A percentile compares a stretch with the other conserved stretches of the same genome.
These are phyloP conservation scores for Helicorthomorpha holstii DNA, from an alignment of 1,140 invertebrate species.

Conservation along the genomic window DNA sequence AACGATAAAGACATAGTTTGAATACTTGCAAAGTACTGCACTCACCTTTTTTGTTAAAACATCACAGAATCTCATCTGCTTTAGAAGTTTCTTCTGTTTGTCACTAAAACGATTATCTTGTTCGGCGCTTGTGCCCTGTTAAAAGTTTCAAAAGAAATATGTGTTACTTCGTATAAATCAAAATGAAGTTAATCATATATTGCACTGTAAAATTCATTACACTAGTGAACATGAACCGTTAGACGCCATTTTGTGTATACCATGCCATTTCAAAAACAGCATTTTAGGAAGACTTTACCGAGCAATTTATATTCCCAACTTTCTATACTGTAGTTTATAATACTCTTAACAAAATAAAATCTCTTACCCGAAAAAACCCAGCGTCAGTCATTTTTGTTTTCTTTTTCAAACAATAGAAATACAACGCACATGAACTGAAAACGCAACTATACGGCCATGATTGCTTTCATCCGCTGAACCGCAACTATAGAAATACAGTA, in stretches of 20 bases:
- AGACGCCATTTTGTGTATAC: constrained; percentile 3
- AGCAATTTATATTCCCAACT: neutral
- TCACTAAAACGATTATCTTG: constrained; percentile 98
- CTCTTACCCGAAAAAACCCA: constrained; percentile 32
- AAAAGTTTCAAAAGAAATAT: constrained; percentile 17
- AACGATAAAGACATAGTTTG: no score
- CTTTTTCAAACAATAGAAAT: neutral
- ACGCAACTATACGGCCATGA: no score
- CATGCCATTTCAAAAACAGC: neutral
- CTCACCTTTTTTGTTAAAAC: constrained; percentile 61
- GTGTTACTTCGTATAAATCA: neutral
- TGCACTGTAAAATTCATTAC: constrained; percentile 1
- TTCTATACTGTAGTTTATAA: constrained; percentile 3
- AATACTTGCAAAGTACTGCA: neutral
- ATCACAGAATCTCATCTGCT: constrained; percentile 96
- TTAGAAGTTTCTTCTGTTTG: constrained; percentile 97
- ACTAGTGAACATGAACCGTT: neutral
- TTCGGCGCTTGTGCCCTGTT: constrained; percentile 88
- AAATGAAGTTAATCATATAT: neutral
- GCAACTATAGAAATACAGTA: no score
- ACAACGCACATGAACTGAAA: neutral
- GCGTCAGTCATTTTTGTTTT: constrained; percentile 30
- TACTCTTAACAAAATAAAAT: neutral
- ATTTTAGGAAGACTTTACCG: neutral
- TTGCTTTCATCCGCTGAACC: no score